Percentiles rank a stretch among this genome's conserved stretches.
These are phyloP conservation scores for Micromussa lordhowensis DNA, from an alignment of 92 coral and sea anemone genomes.

Conservation along the genomic window DNA sequence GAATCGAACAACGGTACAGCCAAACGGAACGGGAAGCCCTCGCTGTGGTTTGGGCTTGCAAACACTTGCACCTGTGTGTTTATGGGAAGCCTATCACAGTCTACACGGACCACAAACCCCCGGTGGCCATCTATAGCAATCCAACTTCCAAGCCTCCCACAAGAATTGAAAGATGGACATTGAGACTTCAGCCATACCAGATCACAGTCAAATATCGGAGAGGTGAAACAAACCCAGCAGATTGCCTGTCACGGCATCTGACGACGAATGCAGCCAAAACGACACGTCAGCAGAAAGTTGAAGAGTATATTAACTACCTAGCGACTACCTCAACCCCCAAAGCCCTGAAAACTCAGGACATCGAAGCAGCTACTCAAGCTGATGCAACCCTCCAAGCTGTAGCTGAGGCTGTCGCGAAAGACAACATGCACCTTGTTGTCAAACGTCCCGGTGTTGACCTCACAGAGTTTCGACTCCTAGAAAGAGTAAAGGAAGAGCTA, in stretches of 20 bases:
- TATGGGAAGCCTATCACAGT: conserved; percentile 58
- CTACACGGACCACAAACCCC: conserved; percentile 69
- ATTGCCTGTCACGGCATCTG: conserved; percentile 60
- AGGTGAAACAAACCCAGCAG: conserved; percentile 54
- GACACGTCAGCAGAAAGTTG: conserved; percentile 58
- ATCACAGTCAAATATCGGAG: background rate
- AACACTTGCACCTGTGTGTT: conserved; percentile 43
- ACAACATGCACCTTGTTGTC: conserved; percentile 49
- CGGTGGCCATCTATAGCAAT: conserved; percentile 51
- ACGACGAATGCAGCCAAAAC: conserved; percentile 34
- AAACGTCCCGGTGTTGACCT: conserved; percentile 19
- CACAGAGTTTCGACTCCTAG: conserved; percentile 23
- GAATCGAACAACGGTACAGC: conserved; percentile 44
- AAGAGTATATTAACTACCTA: conserved; percentile 66
- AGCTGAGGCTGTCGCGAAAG: conserved; percentile 55
- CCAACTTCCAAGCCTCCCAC: conserved; percentile 58
- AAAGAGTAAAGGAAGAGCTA: conserved; percentile 63
- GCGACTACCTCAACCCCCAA: conserved; percentile 58
- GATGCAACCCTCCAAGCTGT: conserved; percentile 61
- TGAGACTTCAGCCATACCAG: conserved; percentile 51
- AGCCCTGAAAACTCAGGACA: conserved; percentile 55
- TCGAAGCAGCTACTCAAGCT: conserved; percentile 49
- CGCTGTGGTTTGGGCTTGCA: background rate
- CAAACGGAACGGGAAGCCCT: conserved; percentile 44
- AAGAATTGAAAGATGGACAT: conserved; percentile 56